Percentiles rank a stretch among this genome's conserved stretches.
Evolutionary conservation across 2,888 invertebrate genomes (phyloP).

Genomic region (Yponomeuta cagnagella): DNA sequence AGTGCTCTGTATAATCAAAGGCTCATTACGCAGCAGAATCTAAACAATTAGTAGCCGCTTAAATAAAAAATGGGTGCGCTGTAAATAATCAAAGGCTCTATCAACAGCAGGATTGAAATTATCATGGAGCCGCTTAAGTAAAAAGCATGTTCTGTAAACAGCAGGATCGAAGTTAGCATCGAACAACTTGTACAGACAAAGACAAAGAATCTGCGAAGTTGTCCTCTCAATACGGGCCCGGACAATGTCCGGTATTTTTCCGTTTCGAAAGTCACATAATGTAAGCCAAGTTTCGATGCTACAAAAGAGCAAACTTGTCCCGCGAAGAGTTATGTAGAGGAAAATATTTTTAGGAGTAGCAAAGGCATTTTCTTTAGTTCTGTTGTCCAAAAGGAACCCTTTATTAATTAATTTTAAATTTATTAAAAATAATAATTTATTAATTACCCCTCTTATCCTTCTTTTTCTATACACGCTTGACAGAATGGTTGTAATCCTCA

Average conservation of each 20-base stretch:
- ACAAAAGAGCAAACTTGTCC: neutral
- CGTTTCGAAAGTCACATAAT: neutral
- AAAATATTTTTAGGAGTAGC: neutral
- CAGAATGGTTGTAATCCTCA: too few species aligned
- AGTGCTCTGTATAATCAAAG: too few species aligned
- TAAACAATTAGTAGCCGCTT: too few species aligned
- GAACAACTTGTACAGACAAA: neutral
- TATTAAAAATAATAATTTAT: too few species aligned
- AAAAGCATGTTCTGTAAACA: neutral
- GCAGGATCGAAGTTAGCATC: neutral
- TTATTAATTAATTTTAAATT: too few species aligned
- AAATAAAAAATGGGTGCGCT: too few species aligned
- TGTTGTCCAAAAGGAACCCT: neutral
- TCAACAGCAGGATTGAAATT: too few species aligned
- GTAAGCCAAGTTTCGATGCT: neutral
- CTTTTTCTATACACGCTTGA: too few species aligned
- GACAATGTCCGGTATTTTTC: constrained; percentile 1
- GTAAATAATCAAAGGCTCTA: too few species aligned
- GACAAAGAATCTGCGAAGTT: neutral
- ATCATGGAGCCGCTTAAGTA: too few species aligned
- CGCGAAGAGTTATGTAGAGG: neutral
- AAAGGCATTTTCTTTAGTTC: neutral
- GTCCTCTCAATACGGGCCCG: neutral
- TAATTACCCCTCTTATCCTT: too few species aligned
- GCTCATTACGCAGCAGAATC: too few species aligned